Evolutionary conservation across 2,888 invertebrate genomes (phyloP), one percentile per base, ranked within the genome.

Genomic region (Leptopterna dolabrata): DNA sequence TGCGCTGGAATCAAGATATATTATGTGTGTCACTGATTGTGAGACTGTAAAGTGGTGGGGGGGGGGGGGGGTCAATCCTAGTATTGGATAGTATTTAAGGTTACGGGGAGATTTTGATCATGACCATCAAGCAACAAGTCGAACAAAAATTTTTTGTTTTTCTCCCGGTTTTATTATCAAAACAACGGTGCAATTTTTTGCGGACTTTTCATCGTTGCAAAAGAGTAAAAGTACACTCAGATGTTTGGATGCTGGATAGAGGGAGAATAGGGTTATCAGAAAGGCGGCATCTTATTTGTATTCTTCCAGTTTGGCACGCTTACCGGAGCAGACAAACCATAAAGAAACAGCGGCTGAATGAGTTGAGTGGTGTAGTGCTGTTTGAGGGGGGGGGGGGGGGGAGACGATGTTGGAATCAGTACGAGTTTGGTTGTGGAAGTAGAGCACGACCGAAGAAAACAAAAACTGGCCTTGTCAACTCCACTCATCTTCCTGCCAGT

Each of bases 301-400:
- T 83, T 83, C 83, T 36, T 83, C 83, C 19, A 70, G 83, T 83
- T 83, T 83, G 70, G 70, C 70, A 83, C 83, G 70, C 70, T 70
- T 36, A 70, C 83, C 43, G 43, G 41, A 41, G 83, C 41, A 51
- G 81, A 81, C 81, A 81, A 81, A 81, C 55, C 55, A 55, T 55
- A 55, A 81, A 51, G 78, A 81, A 47, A 19, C 24, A n/a, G 36
- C 7, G 7, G 36, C 36, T 36, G 80, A 47, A 47, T 27, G 71
- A 7, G 55, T n/a, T 19, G 55, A n/a, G n/a, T 16, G 55, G 55
- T 9, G 45, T 11, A 45, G 13, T 11, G 45, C 14, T 14, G 30
- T 13, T 29, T 30, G 4, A n/a, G 71, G 76, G 19, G 19, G n/a
- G 36, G 16, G 14, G 14, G 19, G 41, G 76, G 41, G 36, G n/a